Evolutionary conservation across 1,140 invertebrate genomes (phyloP).

Genomic region (Drosophila mojavensis): DNA sequence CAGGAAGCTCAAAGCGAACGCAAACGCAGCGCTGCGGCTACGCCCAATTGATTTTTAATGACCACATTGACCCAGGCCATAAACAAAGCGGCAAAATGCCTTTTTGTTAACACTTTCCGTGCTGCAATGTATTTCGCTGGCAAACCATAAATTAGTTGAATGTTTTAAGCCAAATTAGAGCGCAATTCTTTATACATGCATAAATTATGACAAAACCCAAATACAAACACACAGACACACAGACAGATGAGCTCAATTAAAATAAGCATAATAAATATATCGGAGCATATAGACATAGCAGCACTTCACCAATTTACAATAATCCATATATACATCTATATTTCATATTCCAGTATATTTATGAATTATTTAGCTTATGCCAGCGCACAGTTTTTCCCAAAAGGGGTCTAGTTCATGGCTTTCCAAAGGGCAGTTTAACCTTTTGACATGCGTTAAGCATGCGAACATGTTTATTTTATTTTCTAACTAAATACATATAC

Average conservation of each 20-base stretch:
- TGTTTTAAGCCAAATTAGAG: conserved; percentile 70
- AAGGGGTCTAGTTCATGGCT: conserved; percentile 4
- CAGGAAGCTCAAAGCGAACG: conserved; percentile 4
- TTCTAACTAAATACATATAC: conserved; percentile 3
- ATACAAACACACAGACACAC: conserved; percentile 12
- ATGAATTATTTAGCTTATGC: conserved; percentile 50
- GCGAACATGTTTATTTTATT: conserved; percentile 25
- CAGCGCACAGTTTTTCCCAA: conserved; percentile 6
- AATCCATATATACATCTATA: conserved; percentile 16
- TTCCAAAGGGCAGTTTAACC: conserved; percentile 46
- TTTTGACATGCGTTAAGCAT: conserved; percentile 56
- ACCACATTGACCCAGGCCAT: conserved; percentile 60
- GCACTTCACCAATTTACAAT: not conserved
- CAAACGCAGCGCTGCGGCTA: conserved; percentile 33
- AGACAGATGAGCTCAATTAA: conserved; percentile 47
- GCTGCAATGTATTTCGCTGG: conserved; percentile 24
- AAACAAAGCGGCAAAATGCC: conserved; percentile 26
- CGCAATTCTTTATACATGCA: conserved; percentile 58
- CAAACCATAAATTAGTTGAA: conserved; percentile 62
- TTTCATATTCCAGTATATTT: conserved; percentile 3
- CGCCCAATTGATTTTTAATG: conserved; percentile 80
- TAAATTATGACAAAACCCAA: conserved; percentile 45
- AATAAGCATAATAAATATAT: conserved; percentile 56
- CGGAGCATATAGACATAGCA: not conserved
- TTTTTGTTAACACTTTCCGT: conserved; percentile 54